phyloP scores from a whole-genome alignment of 2,888 invertebrate species.

The Dicyrtoma fusca region DNA sequence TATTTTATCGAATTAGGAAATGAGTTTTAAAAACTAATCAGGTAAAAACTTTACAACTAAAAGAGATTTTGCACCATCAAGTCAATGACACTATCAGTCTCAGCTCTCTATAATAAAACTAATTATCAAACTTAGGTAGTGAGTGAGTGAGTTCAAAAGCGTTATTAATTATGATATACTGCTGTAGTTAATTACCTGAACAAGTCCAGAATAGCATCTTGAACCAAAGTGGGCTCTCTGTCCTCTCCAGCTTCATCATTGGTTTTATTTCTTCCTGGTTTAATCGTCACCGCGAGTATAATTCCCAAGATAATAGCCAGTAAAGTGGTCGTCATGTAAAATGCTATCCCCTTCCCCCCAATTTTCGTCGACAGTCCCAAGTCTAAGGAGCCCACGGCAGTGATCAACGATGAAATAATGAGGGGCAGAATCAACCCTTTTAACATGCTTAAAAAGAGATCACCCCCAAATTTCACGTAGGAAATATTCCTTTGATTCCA shows the following conservation, averaged over 20 bases:
- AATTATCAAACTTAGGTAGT: too few relatives aligned
- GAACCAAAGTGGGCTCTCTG: slow-evolving; percentile 71
- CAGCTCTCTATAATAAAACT: too few relatives aligned
- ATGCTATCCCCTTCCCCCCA: slow-evolving; percentile 81
- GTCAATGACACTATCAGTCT: too few relatives aligned
- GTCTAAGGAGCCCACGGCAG: slow-evolving; percentile 89
- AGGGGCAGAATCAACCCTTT: slow-evolving; percentile 93
- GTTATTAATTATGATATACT: too few relatives aligned
- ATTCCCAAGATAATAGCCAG: slow-evolving; percentile 90
- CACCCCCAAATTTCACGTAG: slow-evolving; percentile 93
- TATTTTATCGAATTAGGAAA: too few relatives aligned
- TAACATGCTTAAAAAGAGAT: slow-evolving; percentile 92
- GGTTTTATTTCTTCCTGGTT: slow-evolving; percentile 67
- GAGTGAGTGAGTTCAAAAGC: too few relatives aligned
- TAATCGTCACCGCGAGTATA: slow-evolving; percentile 82
- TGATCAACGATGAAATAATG: slow-evolving; percentile 84
- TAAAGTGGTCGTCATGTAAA: slow-evolving; percentile 91
- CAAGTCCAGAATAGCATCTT: slow-evolving; percentile 87
- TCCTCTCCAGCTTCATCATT: slow-evolving; percentile 57
- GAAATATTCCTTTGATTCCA: slow-evolving; percentile 83
- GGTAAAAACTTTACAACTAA: too few relatives aligned
- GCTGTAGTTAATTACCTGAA: slow-evolving; percentile 69
- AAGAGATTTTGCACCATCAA: too few relatives aligned
- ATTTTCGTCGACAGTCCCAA: slow-evolving; percentile 87
- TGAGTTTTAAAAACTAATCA: too few relatives aligned